phyloP scores from a whole-genome alignment of 1,140 invertebrate genomes.

The Papilio glaucus region DNA sequence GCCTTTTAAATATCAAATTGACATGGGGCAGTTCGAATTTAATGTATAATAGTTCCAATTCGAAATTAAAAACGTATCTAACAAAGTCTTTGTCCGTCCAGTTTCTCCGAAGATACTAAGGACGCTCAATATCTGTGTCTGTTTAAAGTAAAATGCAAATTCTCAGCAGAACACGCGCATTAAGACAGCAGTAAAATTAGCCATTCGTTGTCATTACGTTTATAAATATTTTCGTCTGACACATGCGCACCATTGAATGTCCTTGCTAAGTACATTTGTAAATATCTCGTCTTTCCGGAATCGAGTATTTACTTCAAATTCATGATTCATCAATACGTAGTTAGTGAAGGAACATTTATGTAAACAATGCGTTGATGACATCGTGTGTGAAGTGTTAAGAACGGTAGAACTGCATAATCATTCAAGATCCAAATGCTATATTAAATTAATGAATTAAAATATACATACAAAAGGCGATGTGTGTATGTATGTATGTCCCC shows the following conservation, averaged over 20 bases:
- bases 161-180: constrained; percentile 21
- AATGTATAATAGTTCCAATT: no score
- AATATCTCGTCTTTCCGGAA: neutral
- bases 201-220: constrained; percentile 32
- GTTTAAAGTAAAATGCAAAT: constrained; percentile 22
- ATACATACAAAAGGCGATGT: no score
- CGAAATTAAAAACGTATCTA: no score
- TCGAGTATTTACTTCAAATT: neutral
- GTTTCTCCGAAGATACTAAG: neutral
- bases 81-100: constrained; percentile 6
- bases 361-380: no score
- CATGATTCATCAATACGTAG: neutral
- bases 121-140: constrained; percentile 11
- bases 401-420: no score
- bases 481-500: no score
- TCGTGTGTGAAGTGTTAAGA: no score
- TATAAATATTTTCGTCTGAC: constrained; percentile 37
- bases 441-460: no score
- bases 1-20: no score
- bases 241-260: constrained; percentile 11
- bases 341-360: no score
- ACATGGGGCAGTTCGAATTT: no score
- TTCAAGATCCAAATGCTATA: no score
- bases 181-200: constrained; percentile 30
- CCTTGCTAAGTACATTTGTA: constrained; percentile 14